Evolutionary conservation across 2,888 invertebrate species (phyloP), one percentile per base, ranked within the genome.

Genomic region (Macrophya annulata): DNA sequence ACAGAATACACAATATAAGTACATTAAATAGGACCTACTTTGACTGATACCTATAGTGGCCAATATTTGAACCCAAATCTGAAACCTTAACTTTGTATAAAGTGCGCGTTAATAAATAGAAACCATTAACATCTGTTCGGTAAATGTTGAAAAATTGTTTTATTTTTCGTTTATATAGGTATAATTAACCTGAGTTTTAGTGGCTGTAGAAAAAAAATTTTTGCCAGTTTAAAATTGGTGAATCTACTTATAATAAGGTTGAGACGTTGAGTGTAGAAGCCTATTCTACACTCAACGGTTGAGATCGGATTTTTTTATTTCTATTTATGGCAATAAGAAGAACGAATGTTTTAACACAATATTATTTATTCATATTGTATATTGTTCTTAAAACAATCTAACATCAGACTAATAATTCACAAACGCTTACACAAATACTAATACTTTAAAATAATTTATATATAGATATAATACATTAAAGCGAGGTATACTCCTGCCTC

Each of bases 41-140:
- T 81, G 81, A 81, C 43, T 81, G 81, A 81, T 81, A 81, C 81
- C 62, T 51, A 62, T 81, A 62, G 81, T 43, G 81, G 62, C 81
- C 40, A 40, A 81, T 77, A 79, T 76, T 77, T 83, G 74, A 86
- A 86, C 87, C 88, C 86, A 88, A 90, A 88, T 81, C 40, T 89
- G 90, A 90, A 89, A 85, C 48, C 88, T 87, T 88, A 85, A 88
- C 86, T 89, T 87, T 90, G 91, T 92, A 91, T 89, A 91, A 91
- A 91, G 88, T 85, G 89, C 87, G 89, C 88, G 86, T 87, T 86
- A 86, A 88, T 87, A 88, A 89, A 88, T 81, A 62, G 51, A 40
- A 62, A 81, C 43, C 62, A 62, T 31, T 31, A 31, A 43, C 55
- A 55, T 48, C 77, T 31, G 25, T 77, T 77, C 37, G n/a, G 25